Evolutionary conservation across 2,888 invertebrate genomes (phyloP).

Genomic region (Eupithecia tripunctaria): DNA sequence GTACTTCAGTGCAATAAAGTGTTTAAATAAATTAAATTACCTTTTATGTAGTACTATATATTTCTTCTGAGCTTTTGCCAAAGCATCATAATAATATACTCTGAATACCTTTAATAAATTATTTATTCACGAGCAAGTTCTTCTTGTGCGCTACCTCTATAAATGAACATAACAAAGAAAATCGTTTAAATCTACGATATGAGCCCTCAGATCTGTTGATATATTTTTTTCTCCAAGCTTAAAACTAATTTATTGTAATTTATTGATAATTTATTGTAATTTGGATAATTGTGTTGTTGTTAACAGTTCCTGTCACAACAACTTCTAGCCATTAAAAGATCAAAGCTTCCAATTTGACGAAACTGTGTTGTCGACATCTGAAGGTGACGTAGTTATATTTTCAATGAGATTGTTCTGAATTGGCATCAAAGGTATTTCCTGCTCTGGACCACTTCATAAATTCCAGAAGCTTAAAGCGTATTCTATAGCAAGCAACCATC

Average conservation of each 20-base stretch:
- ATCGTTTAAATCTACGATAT: not conserved
- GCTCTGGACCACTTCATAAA: conserved; percentile 69
- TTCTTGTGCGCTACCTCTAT: too few species aligned
- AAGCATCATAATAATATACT: not conserved
- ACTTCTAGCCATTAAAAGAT: conserved; percentile 27
- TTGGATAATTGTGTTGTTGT: conserved; percentile 15
- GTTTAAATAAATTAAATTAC: too few species aligned
- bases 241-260: not conserved
- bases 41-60: too few species aligned
- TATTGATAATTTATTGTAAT: not conserved
- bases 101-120: not conserved
- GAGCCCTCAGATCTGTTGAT: not conserved
- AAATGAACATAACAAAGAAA: not conserved
- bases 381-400: conserved; percentile 71
- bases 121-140: not conserved
- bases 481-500: conserved; percentile 32
- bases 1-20: too few species aligned
- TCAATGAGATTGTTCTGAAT: conserved; percentile 72
- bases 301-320: conserved; percentile 26
- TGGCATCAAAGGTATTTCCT: conserved; percentile 80
- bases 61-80: too few species aligned
- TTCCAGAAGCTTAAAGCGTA: conserved; percentile 50
- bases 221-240: not conserved
- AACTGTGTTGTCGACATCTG: conserved; percentile 58
- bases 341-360: conserved; percentile 35